Evolutionary conservation across 2,888 invertebrate genomes (phyloP), one percentile per base, ranked within the genome.

Genomic region (Drosophila mulleri): DNA sequence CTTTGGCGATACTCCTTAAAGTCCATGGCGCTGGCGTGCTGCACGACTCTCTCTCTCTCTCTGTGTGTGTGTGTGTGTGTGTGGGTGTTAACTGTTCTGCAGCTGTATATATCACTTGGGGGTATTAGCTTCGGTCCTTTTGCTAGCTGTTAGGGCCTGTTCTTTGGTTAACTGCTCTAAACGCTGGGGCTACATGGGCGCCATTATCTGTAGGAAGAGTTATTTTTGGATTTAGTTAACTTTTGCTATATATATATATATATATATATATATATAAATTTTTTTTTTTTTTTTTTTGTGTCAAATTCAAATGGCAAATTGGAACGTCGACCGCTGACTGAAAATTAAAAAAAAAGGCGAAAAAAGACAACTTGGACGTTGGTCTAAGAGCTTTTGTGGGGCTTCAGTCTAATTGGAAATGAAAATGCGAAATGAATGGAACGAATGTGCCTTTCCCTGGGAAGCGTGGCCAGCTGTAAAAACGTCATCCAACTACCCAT

Each of bases 1-100:
- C 94, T 88, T 84, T 92, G 92, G 65, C 94, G 92, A 87, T 94
- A 94, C 91, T 94, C 94, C 68, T 93, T 92, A 66, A 93, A 93
- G 86, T 94, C 94, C 94, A 94, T 94, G 54, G 69, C 78, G 48
- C 56, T 68, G 67, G 56, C 57, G 76, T 26, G 64, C 63, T 44
- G 48, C 20, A 54, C 18, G 54, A 53, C 41, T 64, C 18, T 69
- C 26, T 45, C 52, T 64, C 41, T 37, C 47, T n/a, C 2, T 23
- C 67, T 45, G 52, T 32, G 52, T 11, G 20, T 9, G 29, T 63
- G 56, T 26, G 32, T 23, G 20, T 7, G 39, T 32, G 47, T 14
- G 37, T 67, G 39, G 16, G 47, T 56, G 41, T 45, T 45, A 69
- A 52, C 39, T 59, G 23, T 57, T 47, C 39, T 9, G 44, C 20